phyloP scores from a whole-genome alignment of 2,797 vertebrate species.

The Hemibagrus guttatus region DNA sequence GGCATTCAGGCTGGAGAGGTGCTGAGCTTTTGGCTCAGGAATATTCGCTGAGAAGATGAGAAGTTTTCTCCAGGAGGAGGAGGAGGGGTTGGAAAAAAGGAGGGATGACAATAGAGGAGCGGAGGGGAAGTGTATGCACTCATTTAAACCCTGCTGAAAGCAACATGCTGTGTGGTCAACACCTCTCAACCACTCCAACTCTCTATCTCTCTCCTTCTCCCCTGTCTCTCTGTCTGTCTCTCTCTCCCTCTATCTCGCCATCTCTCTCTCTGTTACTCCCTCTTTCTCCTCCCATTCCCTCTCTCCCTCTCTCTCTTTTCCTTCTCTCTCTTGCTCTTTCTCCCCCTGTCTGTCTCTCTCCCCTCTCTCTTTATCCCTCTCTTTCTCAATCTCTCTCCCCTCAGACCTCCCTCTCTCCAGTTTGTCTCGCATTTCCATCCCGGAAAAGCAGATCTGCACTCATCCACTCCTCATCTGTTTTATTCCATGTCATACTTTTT shows the following conservation, averaged over 20 bases:
- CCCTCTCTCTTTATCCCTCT: constrained; percentile 66
- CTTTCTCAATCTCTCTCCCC: background rate
- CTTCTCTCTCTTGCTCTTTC: background rate
- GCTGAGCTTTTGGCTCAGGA: constrained; percentile 59
- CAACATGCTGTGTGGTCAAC: constrained; percentile 67
- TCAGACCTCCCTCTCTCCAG: constrained; percentile 44
- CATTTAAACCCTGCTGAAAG: constrained; percentile 58
- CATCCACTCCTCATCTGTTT: background rate
- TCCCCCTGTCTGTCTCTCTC: too few species aligned
- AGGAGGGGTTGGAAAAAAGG: constrained; percentile 38
- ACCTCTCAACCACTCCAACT: constrained; percentile 25
- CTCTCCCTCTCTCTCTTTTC: constrained; percentile 64
- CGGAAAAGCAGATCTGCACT: background rate
- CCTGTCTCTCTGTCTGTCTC: constrained; percentile 26
- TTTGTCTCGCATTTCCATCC: constrained; percentile 65
- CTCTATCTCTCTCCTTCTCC: background rate
- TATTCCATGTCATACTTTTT: background rate
- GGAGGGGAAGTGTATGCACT: constrained; percentile 56
- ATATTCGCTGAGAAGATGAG: constrained; percentile 39
- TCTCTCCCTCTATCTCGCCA: constrained; percentile 65
- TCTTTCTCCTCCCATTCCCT: background rate
- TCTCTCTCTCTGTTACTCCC: background rate
- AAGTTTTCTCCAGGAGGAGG: constrained; percentile 50
- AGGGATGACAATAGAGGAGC: constrained; percentile 56
- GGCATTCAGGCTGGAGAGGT: constrained; percentile 44